phyloP scores from a whole-genome alignment of 2,113 vertebrate genomes.

The Cettia cetti region DNA sequence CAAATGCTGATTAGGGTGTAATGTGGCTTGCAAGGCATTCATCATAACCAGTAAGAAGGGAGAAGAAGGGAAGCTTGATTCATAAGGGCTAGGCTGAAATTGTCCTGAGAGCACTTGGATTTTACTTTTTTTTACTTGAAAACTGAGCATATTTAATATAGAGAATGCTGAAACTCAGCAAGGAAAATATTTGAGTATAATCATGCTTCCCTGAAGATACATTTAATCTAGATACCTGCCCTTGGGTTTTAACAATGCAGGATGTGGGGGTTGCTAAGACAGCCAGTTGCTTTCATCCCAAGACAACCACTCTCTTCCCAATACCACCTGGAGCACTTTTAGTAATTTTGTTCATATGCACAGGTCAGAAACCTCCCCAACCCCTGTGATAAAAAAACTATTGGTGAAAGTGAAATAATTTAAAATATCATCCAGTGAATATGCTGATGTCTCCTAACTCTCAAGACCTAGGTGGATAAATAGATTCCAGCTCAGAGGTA shows the following conservation, averaged over 20 bases:
- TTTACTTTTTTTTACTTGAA: background rate
- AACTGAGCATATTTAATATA: background rate
- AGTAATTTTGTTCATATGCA: background rate
- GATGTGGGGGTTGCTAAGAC: background rate
- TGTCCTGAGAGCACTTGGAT: background rate
- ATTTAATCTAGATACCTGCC: background rate
- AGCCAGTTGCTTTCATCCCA: background rate
- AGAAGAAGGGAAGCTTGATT: background rate
- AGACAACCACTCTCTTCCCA: background rate
- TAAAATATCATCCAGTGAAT: background rate
- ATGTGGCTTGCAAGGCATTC: background rate
- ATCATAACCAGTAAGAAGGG: background rate
- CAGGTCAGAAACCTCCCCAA: background rate
- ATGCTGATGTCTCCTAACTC: background rate
- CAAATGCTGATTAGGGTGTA: slow-evolving; percentile 24
- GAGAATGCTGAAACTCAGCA: background rate
- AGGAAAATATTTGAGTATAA: background rate
- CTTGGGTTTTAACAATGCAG: background rate
- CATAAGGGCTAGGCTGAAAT: background rate
- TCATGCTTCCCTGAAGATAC: background rate
- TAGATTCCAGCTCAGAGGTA: background rate
- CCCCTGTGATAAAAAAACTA: background rate
- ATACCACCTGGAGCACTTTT: background rate
- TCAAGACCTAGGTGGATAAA: background rate
- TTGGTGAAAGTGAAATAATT: background rate